Percentiles rank a stretch among this genome's conserved stretches.
These are phyloP conservation scores for Yponomeuta plumbellus DNA, from an alignment of 2,888 invertebrate genomes.

Conservation along the genomic window DNA sequence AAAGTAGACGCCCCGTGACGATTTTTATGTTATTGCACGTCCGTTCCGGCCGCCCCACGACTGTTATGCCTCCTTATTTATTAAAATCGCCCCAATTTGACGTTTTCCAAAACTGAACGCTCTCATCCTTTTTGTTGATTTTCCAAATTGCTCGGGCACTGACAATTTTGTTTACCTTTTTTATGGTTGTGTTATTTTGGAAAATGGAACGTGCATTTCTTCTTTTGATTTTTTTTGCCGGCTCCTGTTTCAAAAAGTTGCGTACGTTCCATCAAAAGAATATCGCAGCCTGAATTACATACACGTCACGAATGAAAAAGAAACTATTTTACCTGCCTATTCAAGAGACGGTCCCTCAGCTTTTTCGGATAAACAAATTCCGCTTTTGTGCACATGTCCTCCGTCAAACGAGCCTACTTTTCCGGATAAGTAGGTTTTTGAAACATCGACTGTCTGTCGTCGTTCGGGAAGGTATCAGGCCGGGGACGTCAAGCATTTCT, in stretches of 20 bases:
- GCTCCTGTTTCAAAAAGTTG: not conserved
- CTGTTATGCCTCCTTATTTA: not conserved
- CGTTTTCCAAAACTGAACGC: not conserved
- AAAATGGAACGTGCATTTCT: not conserved
- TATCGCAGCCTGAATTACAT: not conserved
- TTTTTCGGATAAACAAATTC: not conserved
- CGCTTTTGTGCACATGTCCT: not conserved
- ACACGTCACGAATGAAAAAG: not conserved
- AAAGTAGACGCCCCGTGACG: not conserved
- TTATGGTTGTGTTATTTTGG: not conserved
- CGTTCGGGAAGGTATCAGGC: not conserved
- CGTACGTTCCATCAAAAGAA: too few species aligned
- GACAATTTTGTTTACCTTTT: not conserved
- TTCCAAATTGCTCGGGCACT: not conserved
- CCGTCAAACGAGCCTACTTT: not conserved
- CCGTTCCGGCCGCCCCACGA: not conserved
- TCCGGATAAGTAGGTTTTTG: not conserved
- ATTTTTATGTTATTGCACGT: constrained; percentile 3
- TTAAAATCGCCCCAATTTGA: not conserved
- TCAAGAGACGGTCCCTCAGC: not conserved
- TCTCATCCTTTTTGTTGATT: not conserved
- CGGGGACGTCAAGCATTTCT: not conserved
- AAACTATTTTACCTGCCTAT: not conserved
- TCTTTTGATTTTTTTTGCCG: not conserved
- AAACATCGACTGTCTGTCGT: not conserved